Base-by-base conservation (phyloP, 2,797 vertebrate species). In the Chanos chanos region DNA sequence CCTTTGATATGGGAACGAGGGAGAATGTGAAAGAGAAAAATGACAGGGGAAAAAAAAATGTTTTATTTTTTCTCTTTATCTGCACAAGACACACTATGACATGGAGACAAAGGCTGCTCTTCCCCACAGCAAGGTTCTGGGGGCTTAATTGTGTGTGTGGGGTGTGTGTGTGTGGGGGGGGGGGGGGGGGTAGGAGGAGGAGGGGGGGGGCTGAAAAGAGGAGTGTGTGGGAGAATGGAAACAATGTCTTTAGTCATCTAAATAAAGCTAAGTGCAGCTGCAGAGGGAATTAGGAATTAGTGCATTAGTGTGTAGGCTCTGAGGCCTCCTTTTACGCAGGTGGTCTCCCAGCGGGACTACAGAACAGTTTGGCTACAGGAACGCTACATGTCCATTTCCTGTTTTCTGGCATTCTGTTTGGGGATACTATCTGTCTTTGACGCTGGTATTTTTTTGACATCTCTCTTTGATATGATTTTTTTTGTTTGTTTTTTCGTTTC, bases 51-150 rank as follows among this genome's bases (percentile, higher is more conserved):
- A 64, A 72, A 61, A 47, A 71, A 55, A 64, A 53, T 24, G 40
- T 72, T 64, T 66, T 33, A 55, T 64, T 61, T 47, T 48, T 49
- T 52, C 24, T 57, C 61, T 74, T 79, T 79, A 76, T 79, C 79
- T 71, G 37, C 31, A 47, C 40, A 65, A 69, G 71, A 74, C 79
- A 77, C 79, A 74, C 74, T 65, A 58, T 74, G 76, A 77, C 76
- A 77, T 37, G 28, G 63, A 71, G 71, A 76, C 75, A 81, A 79
- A 74, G 51, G 37, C 60, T 56, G 37, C 56, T 57, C 69, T 64
- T 36, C 50, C 65, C 55, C 68, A 59, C 60, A 49, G 65, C 61
- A 27, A 66, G 64, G 47, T 58, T 64, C 30, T 15, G 50, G 40
- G 60, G 73, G 60, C 74, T 72, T 76, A 63, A 64, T 68, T 64